A percentile compares a stretch with the other conserved stretches of the same genome.
Conservation (phyloP, 1,140 invertebrate species). For the Leucophenga varia region DNA sequence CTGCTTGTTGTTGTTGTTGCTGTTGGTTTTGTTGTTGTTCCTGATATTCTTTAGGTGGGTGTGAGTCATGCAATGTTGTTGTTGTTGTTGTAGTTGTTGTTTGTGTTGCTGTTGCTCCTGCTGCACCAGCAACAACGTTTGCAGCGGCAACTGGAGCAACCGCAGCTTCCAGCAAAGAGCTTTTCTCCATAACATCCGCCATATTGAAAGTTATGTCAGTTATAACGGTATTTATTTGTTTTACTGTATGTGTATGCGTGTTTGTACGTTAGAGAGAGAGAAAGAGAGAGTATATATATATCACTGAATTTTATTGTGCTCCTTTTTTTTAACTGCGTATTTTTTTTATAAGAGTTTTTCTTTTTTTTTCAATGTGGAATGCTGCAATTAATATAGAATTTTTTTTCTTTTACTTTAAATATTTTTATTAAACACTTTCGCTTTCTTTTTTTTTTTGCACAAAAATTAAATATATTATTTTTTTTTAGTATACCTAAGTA, state of each 20-base stretch:
- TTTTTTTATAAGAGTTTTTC: no score
- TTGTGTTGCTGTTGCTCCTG: slow-evolving; percentile 7
- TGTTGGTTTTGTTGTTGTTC: slow-evolving; percentile 16
- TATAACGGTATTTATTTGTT: no score
- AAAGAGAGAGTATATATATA: slow-evolving; percentile 1
- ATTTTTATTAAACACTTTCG: no score
- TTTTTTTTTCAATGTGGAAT: no score
- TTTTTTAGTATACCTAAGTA: no score
- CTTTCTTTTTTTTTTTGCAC: no score
- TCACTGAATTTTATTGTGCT: no score
- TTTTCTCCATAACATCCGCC: slow-evolving; percentile 55
- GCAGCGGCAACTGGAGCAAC: slow-evolving; percentile 23
- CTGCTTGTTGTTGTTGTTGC: slow-evolving; percentile 21
- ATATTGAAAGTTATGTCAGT: slow-evolving; percentile 52
- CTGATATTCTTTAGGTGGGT: slow-evolving; percentile 15
- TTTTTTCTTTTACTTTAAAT: no score
- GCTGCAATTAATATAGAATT: no score
- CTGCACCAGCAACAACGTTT: slow-evolving; percentile 3
- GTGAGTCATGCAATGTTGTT: slow-evolving; percentile 8
- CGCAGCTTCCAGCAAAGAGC: slow-evolving; percentile 47
- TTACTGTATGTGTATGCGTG: slow-evolving; percentile 21
- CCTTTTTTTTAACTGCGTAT: no score
- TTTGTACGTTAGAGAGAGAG: slow-evolving; percentile 2
- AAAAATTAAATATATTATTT: no score
- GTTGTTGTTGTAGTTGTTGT: slow-evolving; percentile 8